Conservation (phyloP, 2,113 vertebrate species). For the Equus przewalskii region DNA sequence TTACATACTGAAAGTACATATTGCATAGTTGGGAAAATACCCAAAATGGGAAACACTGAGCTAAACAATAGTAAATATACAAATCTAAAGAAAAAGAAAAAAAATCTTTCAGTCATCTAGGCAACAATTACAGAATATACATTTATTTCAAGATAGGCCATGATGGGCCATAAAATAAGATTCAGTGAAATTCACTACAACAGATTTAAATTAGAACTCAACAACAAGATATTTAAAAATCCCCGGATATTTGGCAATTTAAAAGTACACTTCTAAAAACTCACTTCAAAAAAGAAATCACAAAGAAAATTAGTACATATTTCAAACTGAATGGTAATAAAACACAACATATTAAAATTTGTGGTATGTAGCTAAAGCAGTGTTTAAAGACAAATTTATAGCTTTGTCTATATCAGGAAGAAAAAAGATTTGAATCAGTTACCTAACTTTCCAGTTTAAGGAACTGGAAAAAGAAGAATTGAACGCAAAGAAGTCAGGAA, state of each 20-base stretch:
- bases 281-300: conserved; percentile 31
- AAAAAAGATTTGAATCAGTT: neutral
- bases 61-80: neutral
- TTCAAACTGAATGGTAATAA: conserved; percentile 56
- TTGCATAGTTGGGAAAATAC: neutral
- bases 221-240: neutral
- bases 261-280: conserved; percentile 19
- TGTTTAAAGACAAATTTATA: conserved; percentile 19
- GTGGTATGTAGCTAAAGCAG: neutral
- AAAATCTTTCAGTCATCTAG: neutral
- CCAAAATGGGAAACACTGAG: neutral
- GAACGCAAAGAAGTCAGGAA: neutral
- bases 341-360: conserved; percentile 25
- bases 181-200: neutral
- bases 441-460: conserved; percentile 22
- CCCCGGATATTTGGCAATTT: neutral
- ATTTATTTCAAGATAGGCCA: neutral
- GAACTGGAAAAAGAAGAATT: conserved; percentile 21
- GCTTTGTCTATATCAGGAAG: neutral
- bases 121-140: neutral
- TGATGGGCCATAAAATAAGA: neutral
- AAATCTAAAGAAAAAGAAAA: neutral
- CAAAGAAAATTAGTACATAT: neutral
- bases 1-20: neutral
- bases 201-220: neutral